Conservation (phyloP, 2,888 invertebrate genomes). For the Synergus itoensis region DNA sequence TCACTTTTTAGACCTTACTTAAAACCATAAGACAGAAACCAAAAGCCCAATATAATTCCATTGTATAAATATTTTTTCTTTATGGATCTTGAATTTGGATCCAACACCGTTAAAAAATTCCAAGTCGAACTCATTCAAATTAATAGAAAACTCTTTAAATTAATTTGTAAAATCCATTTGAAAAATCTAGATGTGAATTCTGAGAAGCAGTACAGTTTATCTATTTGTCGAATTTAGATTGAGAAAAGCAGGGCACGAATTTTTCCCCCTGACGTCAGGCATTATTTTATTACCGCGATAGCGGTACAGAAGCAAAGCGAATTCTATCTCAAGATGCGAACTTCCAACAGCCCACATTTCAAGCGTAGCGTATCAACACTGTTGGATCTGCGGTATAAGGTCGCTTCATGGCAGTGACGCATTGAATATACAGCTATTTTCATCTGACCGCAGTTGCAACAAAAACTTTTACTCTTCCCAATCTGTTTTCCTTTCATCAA, state of each 20-base stretch:
- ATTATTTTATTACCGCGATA: conserved; percentile 51
- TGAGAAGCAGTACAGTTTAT: neutral
- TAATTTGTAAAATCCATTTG: neutral
- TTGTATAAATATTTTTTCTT: neutral
- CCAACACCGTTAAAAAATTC: neutral
- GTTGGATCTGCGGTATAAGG: conserved; percentile 36
- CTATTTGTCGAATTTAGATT: conserved; percentile 34
- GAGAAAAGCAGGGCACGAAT: conserved; percentile 10
- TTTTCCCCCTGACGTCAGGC: conserved; percentile 51
- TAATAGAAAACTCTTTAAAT: neutral
- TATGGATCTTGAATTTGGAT: neutral
- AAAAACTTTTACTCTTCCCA: conserved; percentile 52
- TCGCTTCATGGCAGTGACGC: conserved; percentile 58
- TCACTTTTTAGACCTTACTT: neutral
- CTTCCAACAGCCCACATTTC: conserved; percentile 53
- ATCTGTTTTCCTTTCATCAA: conserved; percentile 42
- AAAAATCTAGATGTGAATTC: neutral
- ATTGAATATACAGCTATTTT: conserved; percentile 61
- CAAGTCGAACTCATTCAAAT: neutral
- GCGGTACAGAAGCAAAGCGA: conserved; percentile 65
- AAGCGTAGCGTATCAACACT: conserved; percentile 38
- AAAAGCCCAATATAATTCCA: neutral
- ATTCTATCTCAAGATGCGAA: conserved; percentile 43
- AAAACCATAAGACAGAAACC: neutral
- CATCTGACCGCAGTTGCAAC: conserved; percentile 54